phyloP scores from a whole-genome alignment of 2,888 invertebrate species.

The Acanthococcus lagerstroemiae region DNA sequence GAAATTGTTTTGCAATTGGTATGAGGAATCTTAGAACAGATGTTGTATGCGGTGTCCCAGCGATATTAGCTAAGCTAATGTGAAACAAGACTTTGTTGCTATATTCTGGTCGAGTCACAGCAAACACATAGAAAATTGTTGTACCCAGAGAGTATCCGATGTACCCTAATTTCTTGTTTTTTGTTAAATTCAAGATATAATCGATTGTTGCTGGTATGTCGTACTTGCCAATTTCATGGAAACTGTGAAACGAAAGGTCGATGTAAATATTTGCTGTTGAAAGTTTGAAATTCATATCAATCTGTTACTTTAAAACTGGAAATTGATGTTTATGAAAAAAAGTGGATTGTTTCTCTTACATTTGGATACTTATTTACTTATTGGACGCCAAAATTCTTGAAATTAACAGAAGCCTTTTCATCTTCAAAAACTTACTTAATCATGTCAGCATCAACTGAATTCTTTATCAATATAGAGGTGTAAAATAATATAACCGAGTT shows the following conservation, averaged over 20 bases:
- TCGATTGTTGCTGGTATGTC: constrained; percentile 81
- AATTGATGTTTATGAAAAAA: too few relatives aligned
- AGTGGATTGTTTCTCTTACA: too few relatives aligned
- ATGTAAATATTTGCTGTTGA: background rate
- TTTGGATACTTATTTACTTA: too few relatives aligned
- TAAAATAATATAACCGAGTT: too few relatives aligned
- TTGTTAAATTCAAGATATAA: constrained; percentile 50
- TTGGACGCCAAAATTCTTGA: too few relatives aligned
- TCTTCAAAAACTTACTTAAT: too few relatives aligned
- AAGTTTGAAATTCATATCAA: too few relatives aligned
- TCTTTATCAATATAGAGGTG: too few relatives aligned
- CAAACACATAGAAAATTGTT: constrained; percentile 60
- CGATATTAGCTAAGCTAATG: constrained; percentile 53
- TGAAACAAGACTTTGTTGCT: constrained; percentile 53
- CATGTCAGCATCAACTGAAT: too few relatives aligned
- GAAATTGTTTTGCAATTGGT: constrained; percentile 51
- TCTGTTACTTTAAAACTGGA: too few relatives aligned
- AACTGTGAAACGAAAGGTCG: constrained; percentile 53
- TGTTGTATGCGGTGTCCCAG: constrained; percentile 54
- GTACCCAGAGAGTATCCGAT: constrained; percentile 90
- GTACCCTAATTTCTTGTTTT: constrained; percentile 53
- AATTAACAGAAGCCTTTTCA: too few relatives aligned
- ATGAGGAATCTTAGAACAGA: constrained; percentile 59
- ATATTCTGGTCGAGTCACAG: constrained; percentile 57
- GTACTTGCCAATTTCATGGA: constrained; percentile 76